Base-by-base conservation (phyloP, 2,797 vertebrate genomes). In the Echeneis naucrates region DNA sequence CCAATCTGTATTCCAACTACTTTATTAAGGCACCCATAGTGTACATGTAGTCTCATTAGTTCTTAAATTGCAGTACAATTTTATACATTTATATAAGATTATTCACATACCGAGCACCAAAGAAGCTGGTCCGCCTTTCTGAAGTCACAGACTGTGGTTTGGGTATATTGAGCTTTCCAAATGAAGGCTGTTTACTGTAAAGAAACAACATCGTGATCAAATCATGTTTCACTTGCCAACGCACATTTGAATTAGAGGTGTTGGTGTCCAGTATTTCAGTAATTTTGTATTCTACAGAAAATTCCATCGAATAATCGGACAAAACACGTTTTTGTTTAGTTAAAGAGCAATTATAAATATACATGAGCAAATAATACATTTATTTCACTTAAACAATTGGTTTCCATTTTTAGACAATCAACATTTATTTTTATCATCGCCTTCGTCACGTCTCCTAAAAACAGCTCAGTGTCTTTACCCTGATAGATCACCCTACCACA, bases 41-140 rank as follows among this genome's bases (percentile, higher is more conserved):
- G 19, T 44, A n/a, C 19, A 7, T 19, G 19, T 17, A 44, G 0
- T 11, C n/a, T 2, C 27, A 24, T 27, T 50, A 2, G n/a, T n/a
- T 33, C 7, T 64, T 26, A 63, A 4, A 19, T 1, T 16, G 16
- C 21, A n/a, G 48, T 38, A 0, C 12, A 35, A 1, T 26, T 40
- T 33, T 68, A 4, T 44, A 45, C 9, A 21, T 44, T 45, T 30
- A 9, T 30, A 0, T 62, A 68, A 66, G 16, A 16, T 23, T 9
- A 16, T 58, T 61, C 1, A 81, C 81, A n/a, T 79, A 88, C 89
- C 89, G 63, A 9, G 67, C 47, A 26, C 97, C 95, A 88, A 98
- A 97, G 78, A 96, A 95, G 85, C 96, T 97, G 77, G 95, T 94
- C 92, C 96, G 93, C 74, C 94, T 95, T 78, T 99, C 98, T 11